Conservation (phyloP, 2,888 invertebrate species). For the Aricia artaxerxes region DNA sequence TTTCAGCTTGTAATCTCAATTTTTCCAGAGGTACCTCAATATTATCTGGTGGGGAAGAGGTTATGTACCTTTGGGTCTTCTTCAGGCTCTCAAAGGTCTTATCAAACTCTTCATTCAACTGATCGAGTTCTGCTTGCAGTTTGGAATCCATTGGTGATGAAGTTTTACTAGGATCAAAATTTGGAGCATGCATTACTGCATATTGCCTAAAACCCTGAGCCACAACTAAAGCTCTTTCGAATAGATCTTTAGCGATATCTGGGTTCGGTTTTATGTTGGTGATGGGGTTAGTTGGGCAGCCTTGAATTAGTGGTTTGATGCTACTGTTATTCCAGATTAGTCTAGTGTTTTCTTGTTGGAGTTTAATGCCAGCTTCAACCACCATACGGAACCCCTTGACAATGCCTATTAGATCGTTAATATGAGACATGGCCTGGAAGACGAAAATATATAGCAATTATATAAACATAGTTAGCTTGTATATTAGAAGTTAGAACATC, state of each 20-base stretch:
- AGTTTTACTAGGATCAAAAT: constrained; percentile 51
- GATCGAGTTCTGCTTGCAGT: constrained; percentile 64
- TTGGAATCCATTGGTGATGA: constrained; percentile 57
- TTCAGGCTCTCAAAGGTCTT: constrained; percentile 68
- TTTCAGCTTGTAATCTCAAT: constrained; percentile 39
- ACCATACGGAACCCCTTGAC: constrained; percentile 86
- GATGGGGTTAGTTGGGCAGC: constrained; percentile 60
- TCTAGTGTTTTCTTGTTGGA: constrained; percentile 82
- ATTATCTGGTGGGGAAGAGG: constrained; percentile 42
- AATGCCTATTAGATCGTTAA: constrained; percentile 84
- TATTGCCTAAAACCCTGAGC: constrained; percentile 85
- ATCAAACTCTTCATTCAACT: constrained; percentile 69
- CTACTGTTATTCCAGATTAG: constrained; percentile 86
- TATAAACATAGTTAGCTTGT: neutral
- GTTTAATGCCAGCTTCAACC: constrained; percentile 82
- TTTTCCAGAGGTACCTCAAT: constrained; percentile 46
- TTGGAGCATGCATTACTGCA: constrained; percentile 62
- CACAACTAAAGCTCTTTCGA: constrained; percentile 85
- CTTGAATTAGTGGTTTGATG: constrained; percentile 72
- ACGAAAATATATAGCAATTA: constrained; percentile 30
- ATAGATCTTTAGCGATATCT: constrained; percentile 62
- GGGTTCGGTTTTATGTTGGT: constrained; percentile 54
- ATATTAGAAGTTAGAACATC: neutral
- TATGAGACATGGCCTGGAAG: constrained; percentile 79
- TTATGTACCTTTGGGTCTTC: constrained; percentile 47